Evolutionary conservation across 2,113 vertebrate genomes (phyloP).

Genomic region (Oncorhynchus keta): DNA sequence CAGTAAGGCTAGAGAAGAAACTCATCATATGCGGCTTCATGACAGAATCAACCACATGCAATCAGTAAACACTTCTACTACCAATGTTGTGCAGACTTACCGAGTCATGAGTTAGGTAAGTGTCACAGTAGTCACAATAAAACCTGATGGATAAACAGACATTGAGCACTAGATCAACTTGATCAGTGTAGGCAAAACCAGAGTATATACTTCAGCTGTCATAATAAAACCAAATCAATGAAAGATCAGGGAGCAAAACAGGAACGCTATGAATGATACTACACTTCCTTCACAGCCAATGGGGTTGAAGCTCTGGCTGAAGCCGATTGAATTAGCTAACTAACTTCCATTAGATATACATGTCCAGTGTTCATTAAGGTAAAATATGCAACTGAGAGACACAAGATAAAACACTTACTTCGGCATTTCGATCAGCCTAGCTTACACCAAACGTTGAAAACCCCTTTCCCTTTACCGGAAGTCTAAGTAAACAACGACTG

Average conservation of each 20-base stretch:
- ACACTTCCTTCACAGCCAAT: too few species aligned
- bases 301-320: too few species aligned
- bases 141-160: conserved; percentile 74
- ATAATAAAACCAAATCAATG: too few species aligned
- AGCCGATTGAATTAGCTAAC: too few species aligned
- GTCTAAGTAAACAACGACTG: neutral
- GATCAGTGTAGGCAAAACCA: neutral
- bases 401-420: neutral
- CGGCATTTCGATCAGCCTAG: neutral
- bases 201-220: too few species aligned
- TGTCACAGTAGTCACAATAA: conserved; percentile 98
- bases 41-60: neutral
- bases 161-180: neutral
- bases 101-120: conserved; percentile 96
- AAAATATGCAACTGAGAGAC: too few species aligned
- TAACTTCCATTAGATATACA: too few species aligned
- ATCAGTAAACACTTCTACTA: too few species aligned
- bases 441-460: neutral
- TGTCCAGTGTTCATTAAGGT: too few species aligned
- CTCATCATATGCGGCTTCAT: neutral
- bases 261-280: too few species aligned
- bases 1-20: neutral
- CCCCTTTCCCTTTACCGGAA: neutral
- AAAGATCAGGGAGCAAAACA: too few species aligned
- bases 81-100: conserved; percentile 70